phyloP scores from a whole-genome alignment of 53 echinoderm and acorn worm genomes.

The Henricia sp. region DNA sequence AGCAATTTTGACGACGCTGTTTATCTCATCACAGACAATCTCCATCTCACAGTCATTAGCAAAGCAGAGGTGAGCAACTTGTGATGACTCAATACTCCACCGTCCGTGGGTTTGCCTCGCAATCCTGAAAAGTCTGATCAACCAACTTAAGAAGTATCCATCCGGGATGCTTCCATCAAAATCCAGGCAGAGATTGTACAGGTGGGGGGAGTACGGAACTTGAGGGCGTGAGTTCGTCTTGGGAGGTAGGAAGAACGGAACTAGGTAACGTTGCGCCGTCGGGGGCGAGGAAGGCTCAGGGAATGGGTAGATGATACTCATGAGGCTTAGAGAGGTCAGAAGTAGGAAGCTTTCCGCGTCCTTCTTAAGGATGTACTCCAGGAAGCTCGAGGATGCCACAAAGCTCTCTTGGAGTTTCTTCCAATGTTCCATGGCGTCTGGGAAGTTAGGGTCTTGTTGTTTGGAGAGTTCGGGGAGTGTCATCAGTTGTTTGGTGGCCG shows the following conservation, averaged over 20 bases:
- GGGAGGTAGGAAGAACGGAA: conserved; percentile 44
- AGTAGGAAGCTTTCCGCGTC: conserved; percentile 3
- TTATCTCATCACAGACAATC: conserved; percentile 20
- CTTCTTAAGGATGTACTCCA: conserved; percentile 21
- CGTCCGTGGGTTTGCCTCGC: conserved; percentile 13
- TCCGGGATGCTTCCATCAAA: conserved; percentile 62
- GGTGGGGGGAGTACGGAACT: neutral
- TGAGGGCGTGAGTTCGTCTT: neutral
- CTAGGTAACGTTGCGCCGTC: conserved; percentile 23
- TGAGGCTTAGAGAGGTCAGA: conserved; percentile 29
- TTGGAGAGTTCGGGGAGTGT: conserved; percentile 34
- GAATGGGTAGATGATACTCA: conserved; percentile 49
- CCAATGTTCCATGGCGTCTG: conserved; percentile 37
- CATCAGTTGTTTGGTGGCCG: conserved; percentile 10
- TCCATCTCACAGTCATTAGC: conserved; percentile 45
- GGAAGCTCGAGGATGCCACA: conserved; percentile 20
- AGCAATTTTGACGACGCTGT: conserved; percentile 38
- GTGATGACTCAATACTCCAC: conserved; percentile 8
- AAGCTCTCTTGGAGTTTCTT: neutral
- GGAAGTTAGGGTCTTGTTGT: conserved; percentile 25
- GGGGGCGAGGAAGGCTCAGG: neutral
- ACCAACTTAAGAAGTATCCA: conserved; percentile 33
- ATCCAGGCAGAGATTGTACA: conserved; percentile 59
- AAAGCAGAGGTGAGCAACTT: conserved; percentile 18
- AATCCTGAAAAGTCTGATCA: conserved; percentile 12